phyloP scores from a whole-genome alignment of 2,797 vertebrate species.

The Gymnothorax reevesii region DNA sequence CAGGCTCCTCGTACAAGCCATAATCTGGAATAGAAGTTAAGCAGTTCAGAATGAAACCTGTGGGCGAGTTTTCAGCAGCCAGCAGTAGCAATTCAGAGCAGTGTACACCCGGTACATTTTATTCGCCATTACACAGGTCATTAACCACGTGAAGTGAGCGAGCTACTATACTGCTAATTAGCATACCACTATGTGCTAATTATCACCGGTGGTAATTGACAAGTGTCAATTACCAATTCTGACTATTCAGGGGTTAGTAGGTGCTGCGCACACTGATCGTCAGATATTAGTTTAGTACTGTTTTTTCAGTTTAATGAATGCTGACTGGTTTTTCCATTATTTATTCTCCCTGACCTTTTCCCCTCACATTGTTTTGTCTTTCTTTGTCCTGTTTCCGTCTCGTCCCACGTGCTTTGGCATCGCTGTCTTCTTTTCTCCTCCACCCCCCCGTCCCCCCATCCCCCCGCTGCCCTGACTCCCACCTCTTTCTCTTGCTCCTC shows the following conservation, averaged over 20 bases:
- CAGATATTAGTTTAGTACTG: not conserved
- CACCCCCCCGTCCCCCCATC: constrained; percentile 27
- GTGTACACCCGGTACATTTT: not conserved
- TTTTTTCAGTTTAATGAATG: not conserved
- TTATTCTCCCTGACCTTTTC: not conserved
- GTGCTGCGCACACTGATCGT: not conserved
- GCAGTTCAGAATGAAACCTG: not conserved
- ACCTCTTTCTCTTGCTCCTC: not conserved
- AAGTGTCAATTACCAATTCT: not conserved
- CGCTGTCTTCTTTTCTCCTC: constrained; percentile 31
- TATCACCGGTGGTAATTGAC: not conserved
- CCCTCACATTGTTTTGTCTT: constrained; percentile 1
- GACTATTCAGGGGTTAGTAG: not conserved
- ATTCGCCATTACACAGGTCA: not conserved
- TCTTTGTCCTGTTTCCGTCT: constrained; percentile 17
- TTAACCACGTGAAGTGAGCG: not conserved
- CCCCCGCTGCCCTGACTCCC: constrained; percentile 15
- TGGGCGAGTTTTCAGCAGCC: not conserved
- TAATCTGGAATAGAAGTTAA: not conserved
- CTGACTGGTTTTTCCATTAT: constrained; percentile 17
- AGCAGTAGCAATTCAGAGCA: not conserved
- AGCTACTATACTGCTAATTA: not conserved
- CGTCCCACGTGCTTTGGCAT: not conserved
- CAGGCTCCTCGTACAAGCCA: not conserved
- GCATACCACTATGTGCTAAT: too few species aligned